Conservation (phyloP, 2,797 vertebrate species). For the Cirrhinus molitorella region DNA sequence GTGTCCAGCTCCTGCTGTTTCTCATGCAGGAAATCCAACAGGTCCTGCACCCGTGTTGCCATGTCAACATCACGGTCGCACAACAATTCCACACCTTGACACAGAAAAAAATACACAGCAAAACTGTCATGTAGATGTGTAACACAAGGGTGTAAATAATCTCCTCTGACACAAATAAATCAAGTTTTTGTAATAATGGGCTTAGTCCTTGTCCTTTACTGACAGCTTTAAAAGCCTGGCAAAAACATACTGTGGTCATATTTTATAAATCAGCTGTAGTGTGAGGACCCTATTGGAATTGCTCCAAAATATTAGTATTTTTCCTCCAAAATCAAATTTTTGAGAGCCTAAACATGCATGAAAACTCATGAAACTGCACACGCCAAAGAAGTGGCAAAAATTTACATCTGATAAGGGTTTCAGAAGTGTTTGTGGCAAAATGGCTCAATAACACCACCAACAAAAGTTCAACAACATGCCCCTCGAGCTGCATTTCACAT, state of each 20-base stretch:
- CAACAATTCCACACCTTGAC: conserved; percentile 92
- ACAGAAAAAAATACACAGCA: neutral
- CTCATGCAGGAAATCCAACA: conserved; percentile 97
- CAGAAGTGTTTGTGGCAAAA: too few species aligned
- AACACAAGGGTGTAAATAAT: neutral
- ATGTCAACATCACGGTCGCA: conserved; percentile 98
- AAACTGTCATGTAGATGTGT: neutral
- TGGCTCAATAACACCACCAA: too few species aligned
- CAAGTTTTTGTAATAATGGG: neutral
- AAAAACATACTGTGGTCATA: neutral
- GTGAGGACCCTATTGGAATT: too few species aligned
- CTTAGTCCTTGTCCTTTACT: neutral
- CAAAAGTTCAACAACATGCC: too few species aligned
- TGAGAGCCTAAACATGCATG: too few species aligned
- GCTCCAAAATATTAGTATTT: too few species aligned
- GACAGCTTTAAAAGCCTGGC: neutral
- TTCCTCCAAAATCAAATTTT: too few species aligned
- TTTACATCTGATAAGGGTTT: too few species aligned
- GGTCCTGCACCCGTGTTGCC: conserved; percentile 96
- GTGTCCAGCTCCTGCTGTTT: conserved; percentile 98
- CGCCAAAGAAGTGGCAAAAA: too few species aligned
- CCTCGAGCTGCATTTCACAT: too few species aligned
- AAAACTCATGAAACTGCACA: too few species aligned
- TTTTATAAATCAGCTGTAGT: too few species aligned
- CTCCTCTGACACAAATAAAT: neutral